Evolutionary conservation across 2,797 vertebrate genomes (phyloP), one percentile per base, ranked within the genome.

Genomic region (Anguilla pacifica): DNA sequence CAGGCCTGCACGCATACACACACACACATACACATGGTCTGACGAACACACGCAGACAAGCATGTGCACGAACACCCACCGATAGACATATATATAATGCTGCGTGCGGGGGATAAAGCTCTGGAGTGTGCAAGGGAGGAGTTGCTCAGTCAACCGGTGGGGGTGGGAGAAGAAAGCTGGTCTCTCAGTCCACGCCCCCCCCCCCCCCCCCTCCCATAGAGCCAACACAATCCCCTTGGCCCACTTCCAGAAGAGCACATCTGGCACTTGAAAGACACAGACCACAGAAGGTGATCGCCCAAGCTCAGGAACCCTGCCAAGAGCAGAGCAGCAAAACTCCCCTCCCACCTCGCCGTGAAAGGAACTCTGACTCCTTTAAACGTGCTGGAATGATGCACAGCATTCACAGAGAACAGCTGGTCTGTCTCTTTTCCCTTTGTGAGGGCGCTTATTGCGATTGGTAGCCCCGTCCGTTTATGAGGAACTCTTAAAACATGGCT

Each of bases 281-380:
- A 90, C 85, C 91, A 89, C 91, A 93, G 92, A 94, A 92, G 92
- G 92, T 94, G 93, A 92, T 92, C 89, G 90, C 88, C 91, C 92
- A 85, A 92, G 90, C 91, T 87, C 89, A 90, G 91, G 89, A 91
- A 91, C 89, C 89, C 93, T 89, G 89, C 67, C 89, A 91, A 91
- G 59, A 81, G 84, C 57, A 85, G 83, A 7, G 67, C 83, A n/a
- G 53, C 28, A 49, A 43, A 70, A 17, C 10, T 86, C 49, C 25
- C 25, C 11, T 31, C 39, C 64, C 46, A 5, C 85, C 46, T 28
- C 49, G 17, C 70, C 51, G 22, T 49, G 46, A 22, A 46, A 19
- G 49, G 15, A 43, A 28, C 35, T 35, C 53, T 22, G 31, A 84
- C 87, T 74, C 35, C 87, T 70, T 49, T 85, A 31, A 88, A 79